These are phyloP conservation scores for Rhopalosiphum maidis DNA, from an alignment of 1,140 invertebrate species.

Conservation along the genomic window DNA sequence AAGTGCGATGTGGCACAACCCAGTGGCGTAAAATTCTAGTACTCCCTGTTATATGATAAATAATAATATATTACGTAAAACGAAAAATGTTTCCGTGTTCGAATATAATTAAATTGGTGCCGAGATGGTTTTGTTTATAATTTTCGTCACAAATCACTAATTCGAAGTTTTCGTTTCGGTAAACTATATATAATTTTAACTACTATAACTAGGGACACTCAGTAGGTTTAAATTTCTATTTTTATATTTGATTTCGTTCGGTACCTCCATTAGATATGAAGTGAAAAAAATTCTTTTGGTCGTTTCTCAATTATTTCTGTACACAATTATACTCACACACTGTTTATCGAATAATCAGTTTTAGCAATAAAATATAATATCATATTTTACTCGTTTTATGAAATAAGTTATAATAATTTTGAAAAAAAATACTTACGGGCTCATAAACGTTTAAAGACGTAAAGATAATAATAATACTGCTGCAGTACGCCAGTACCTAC, in stretches of 20 bases:
- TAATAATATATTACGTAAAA: neutral
- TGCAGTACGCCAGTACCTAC: neutral
- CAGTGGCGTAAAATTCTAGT: neutral
- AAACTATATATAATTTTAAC: neutral
- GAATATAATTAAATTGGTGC: neutral
- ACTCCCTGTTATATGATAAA: neutral
- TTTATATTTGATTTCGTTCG: neutral
- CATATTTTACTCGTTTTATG: neutral
- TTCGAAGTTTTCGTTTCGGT: neutral
- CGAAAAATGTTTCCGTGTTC: neutral
- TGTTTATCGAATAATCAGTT: neutral
- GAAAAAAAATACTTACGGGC: neutral
- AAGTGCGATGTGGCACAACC: neutral
- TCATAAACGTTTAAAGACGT: neutral
- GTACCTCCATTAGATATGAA: too few relatives aligned
- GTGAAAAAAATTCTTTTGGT: too few relatives aligned
- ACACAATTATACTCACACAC: too few relatives aligned
- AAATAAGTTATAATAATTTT: neutral
- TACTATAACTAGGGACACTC: neutral
- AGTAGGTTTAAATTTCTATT: neutral
- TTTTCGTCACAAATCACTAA: neutral
- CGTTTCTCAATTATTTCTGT: too few relatives aligned
- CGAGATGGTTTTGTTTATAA: neutral
- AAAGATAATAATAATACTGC: neutral
- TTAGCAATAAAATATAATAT: slow-evolving; percentile 1